Conservation (phyloP, 2,113 vertebrate species). For the Ammodytes dubius region DNA sequence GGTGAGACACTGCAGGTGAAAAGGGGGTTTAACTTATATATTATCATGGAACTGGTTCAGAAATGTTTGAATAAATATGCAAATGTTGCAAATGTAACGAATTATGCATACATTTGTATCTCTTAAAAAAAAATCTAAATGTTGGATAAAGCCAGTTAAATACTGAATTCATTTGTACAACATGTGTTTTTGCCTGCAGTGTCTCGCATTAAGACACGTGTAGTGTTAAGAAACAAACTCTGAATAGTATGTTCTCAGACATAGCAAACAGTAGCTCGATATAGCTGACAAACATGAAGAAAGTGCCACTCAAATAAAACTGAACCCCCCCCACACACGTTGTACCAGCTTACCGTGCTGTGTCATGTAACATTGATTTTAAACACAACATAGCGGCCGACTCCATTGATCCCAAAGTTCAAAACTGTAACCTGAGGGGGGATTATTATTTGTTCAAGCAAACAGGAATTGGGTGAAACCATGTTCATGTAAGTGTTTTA, state of each 20-base stretch:
- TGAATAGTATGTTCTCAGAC: neutral
- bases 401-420: slow-evolving; percentile 3
- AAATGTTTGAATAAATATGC: too few species aligned
- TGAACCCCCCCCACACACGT: neutral
- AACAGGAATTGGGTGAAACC: neutral
- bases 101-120: too few species aligned
- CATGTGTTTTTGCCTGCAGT: too few species aligned
- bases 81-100: too few species aligned
- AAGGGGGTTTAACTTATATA: too few species aligned
- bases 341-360: neutral
- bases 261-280: neutral
- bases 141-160: too few species aligned
- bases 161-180: too few species aligned
- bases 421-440: slow-evolving; percentile 17
- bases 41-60: too few species aligned
- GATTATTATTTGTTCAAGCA: neutral
- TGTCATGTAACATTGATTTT: slow-evolving; percentile 19
- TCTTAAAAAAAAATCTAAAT: too few species aligned
- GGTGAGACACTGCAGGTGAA: too few species aligned
- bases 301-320: neutral
- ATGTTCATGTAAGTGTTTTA: slow-evolving; percentile 18
- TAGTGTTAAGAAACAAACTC: neutral
- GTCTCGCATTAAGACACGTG: too few species aligned
- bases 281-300: neutral
- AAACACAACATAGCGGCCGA: neutral